Evolutionary conservation across 2,113 vertebrate genomes (phyloP).

Genomic region (Peromyscus polionotus): DNA sequence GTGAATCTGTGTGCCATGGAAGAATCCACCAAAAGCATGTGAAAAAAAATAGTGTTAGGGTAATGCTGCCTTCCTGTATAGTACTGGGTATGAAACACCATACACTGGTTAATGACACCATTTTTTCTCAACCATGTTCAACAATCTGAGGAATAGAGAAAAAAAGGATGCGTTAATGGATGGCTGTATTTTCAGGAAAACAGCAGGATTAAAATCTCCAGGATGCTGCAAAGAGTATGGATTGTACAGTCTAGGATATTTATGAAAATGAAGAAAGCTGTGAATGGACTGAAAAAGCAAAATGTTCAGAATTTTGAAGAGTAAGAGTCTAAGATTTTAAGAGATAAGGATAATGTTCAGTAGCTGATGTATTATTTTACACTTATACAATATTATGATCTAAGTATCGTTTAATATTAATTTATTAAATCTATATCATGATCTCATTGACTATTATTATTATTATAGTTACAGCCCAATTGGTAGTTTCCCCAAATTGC

Average conservation of each 20-base stretch:
- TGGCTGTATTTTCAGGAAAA: not conserved
- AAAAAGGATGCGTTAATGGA: not conserved
- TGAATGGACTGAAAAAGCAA: not conserved
- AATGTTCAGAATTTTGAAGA: not conserved
- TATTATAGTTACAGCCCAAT: not conserved
- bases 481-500: not conserved
- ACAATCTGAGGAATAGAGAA: not conserved
- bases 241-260: not conserved
- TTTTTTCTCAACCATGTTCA: slow-evolving; percentile 2
- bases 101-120: not conserved
- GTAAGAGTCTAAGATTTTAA: not conserved
- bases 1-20: not conserved
- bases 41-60: not conserved
- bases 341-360: not conserved
- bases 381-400: not conserved
- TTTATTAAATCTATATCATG: not conserved
- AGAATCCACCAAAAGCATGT: not conserved
- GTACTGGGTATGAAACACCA: not conserved
- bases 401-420: not conserved
- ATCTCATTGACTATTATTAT: not conserved
- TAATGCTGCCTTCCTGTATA: not conserved
- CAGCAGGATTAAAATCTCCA: not conserved
- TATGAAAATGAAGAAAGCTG: not conserved
- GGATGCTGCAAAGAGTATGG: not conserved
- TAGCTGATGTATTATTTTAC: not conserved